Conservation (phyloP, 2,113 vertebrate species). For the Cynocephalus volans region DNA sequence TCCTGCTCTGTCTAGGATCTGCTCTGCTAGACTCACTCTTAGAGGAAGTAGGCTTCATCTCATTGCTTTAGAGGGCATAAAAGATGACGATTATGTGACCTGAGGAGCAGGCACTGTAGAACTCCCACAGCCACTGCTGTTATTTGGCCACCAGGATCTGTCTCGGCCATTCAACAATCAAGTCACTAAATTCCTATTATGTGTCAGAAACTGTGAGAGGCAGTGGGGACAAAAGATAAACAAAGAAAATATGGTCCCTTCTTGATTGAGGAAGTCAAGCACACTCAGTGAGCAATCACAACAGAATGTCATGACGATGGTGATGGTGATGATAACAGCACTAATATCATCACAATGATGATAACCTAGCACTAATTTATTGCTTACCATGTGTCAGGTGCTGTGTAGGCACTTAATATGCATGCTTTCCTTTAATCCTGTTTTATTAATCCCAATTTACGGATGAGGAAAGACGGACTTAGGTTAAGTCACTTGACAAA, state of each 20-base stretch:
- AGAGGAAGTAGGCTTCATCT: neutral
- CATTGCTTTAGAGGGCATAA: neutral
- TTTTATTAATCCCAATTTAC: neutral
- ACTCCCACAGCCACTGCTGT: neutral
- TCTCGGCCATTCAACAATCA: neutral
- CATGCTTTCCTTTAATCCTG: neutral
- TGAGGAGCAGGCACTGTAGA: neutral
- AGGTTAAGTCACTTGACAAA: neutral
- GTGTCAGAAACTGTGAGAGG: neutral
- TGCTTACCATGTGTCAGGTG: neutral
- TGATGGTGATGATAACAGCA: neutral
- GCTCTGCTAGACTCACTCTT: neutral
- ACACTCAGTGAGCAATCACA: neutral
- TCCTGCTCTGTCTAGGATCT: neutral
- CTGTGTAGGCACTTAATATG: neutral
- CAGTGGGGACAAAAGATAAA: neutral
- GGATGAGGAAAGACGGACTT: neutral
- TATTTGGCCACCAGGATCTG: neutral
- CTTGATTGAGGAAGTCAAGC: neutral
- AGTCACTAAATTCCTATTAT: neutral
- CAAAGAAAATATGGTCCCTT: neutral
- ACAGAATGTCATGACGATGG: neutral
- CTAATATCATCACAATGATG: no score
- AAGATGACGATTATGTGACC: neutral
- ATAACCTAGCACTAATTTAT: neutral